Percentiles rank a stretch among this genome's conserved stretches.
Evolutionary conservation across 2,888 invertebrate genomes (phyloP).

Genomic region (Melinopterus prodromus): DNA sequence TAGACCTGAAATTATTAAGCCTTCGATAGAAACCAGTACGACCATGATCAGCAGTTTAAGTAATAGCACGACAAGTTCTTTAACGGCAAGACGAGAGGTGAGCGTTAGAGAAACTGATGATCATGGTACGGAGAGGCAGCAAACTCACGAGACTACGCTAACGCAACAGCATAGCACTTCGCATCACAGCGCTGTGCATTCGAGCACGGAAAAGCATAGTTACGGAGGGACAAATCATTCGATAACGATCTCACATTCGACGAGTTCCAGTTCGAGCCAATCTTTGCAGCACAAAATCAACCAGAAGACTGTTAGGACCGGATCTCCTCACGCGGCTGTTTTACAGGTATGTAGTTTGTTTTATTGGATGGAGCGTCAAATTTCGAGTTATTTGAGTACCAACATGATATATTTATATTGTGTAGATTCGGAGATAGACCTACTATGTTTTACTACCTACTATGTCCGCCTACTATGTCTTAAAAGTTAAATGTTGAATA

Average conservation of each 20-base stretch:
- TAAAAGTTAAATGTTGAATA: no score
- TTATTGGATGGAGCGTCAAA: no score
- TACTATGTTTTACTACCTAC: not conserved
- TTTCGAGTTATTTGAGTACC: conserved; percentile 16
- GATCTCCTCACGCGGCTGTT: conserved; percentile 53
- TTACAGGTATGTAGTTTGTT: conserved; percentile 34
- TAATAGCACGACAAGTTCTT: conserved; percentile 74
- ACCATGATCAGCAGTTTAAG: conserved; percentile 75
- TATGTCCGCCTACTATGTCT: not conserved
- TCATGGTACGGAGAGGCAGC: conserved; percentile 66
- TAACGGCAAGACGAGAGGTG: conserved; percentile 75
- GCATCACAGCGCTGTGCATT: conserved; percentile 71
- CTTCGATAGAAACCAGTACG: conserved; percentile 64
- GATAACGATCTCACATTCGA: conserved; percentile 73
- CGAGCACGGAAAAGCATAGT: conserved; percentile 70
- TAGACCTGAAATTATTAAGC: conserved; percentile 48
- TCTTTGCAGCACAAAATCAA: conserved; percentile 64
- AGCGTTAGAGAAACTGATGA: conserved; percentile 66
- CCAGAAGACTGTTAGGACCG: conserved; percentile 57
- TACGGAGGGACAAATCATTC: conserved; percentile 62
- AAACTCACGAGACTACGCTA: conserved; percentile 70
- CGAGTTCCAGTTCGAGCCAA: conserved; percentile 72
- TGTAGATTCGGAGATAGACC: not conserved
- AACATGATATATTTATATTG: not conserved
- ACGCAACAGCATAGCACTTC: conserved; percentile 73